Base-by-base conservation (phyloP, 2,888 invertebrate genomes). In the Antheraea yamamai region DNA sequence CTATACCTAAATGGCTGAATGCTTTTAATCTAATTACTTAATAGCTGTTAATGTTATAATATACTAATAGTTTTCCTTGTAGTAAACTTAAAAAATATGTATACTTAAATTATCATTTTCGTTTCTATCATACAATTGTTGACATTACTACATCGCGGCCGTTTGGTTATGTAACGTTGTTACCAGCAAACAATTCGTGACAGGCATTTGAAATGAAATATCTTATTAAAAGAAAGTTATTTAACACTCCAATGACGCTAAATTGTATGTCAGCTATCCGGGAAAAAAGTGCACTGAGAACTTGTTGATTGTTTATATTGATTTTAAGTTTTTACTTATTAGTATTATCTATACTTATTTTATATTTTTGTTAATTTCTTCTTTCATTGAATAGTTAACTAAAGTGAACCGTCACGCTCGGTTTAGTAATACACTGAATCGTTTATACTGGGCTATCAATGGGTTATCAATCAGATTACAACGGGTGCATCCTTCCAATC, bases 221-320 rank as follows among this genome's bases (percentile, higher is more conserved):
- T 70, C 39, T 70, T 39, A 39, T 70, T 39, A 10, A 70, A 35
- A 39, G 39, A 70, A 70, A 70, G 70, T 70, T 70, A 70, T 78
- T 72, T 52, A 61, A 72, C 35, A 77, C 80, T 80, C 77, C 79
- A 70, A 68, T 68, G 76, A 78, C 78, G 77, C 75, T 76, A 75
- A 79, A 78, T 80, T 77, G 77, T 12, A 30, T 66, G 30, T 66
- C 26, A 26, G 26, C 30, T 30, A 26, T 16, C 64, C 30, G 30
- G 30, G 64, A 16, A 64, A 64, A 64, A 10, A 64, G 14, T 14
- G 12, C 4, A 64, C 2, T 64, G 23, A 26, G 4, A 64, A 26
- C 26, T 64, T 26, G 2, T 20, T 10, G 20, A n/a, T 6, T 61
- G 8, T 10, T 61, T 61, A 47, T 47, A 47, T 12, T 47, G 12